phyloP scores from a whole-genome alignment of 2,797 vertebrate genomes.

The Danio albolineatus region DNA sequence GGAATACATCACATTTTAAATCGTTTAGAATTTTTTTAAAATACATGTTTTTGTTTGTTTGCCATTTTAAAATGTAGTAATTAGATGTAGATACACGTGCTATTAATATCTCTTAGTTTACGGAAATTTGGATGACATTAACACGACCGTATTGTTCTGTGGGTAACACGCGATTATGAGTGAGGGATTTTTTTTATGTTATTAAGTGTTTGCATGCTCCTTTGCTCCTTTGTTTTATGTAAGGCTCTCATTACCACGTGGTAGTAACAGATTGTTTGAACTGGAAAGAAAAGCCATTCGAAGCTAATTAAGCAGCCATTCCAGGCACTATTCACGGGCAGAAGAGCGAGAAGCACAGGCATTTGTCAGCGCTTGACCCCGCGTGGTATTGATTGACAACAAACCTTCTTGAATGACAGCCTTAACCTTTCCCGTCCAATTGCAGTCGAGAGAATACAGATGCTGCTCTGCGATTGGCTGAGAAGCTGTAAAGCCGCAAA shows the following conservation, averaged over 20 bases:
- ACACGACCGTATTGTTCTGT: slow-evolving; percentile 27
- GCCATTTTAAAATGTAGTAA: background rate
- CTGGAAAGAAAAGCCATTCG: slow-evolving; percentile 96
- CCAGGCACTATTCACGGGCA: slow-evolving; percentile 91
- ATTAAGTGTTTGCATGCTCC: slow-evolving; percentile 92
- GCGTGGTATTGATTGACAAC: slow-evolving; percentile 95
- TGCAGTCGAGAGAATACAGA: slow-evolving; percentile 56
- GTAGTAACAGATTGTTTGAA: slow-evolving; percentile 97
- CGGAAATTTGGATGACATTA: background rate
- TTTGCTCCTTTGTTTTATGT: slow-evolving; percentile 87
- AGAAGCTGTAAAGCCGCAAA: slow-evolving; percentile 67
- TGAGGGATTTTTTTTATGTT: slow-evolving; percentile 74
- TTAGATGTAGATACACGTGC: background rate
- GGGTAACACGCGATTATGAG: slow-evolving; percentile 35
- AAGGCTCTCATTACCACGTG: slow-evolving; percentile 93
- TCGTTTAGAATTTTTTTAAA: too few relatives aligned
- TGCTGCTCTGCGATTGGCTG: slow-evolving; percentile 71
- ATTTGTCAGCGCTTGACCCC: slow-evolving; percentile 91
- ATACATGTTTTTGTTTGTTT: background rate
- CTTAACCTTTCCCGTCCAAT: slow-evolving; percentile 73
- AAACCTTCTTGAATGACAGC: slow-evolving; percentile 80
- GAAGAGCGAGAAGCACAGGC: slow-evolving; percentile 88
- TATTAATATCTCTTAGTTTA: background rate
- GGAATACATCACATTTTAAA: too few relatives aligned
- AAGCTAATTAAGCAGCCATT: slow-evolving; percentile 97